phyloP scores from a whole-genome alignment of 2,888 invertebrate species.

The Cephus runcator region DNA sequence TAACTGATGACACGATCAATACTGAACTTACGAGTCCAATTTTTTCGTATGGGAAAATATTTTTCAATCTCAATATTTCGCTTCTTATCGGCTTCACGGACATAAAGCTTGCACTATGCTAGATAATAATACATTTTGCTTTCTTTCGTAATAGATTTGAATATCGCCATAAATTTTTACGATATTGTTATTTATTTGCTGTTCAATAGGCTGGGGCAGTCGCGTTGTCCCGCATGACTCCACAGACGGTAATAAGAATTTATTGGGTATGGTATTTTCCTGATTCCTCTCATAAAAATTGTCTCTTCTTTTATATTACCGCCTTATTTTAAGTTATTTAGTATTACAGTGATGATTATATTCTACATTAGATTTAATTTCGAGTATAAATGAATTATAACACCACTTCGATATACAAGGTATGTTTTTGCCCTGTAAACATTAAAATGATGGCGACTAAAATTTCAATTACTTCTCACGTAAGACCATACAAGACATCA shows the following conservation, averaged over 20 bases:
- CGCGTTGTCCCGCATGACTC: background rate
- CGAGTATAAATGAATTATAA: background rate
- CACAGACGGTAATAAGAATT: background rate
- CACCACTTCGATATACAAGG: background rate
- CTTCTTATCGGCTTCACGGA: background rate
- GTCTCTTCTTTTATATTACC: background rate
- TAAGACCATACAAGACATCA: background rate
- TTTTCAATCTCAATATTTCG: background rate
- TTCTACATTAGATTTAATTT: background rate
- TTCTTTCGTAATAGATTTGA: slow-evolving; percentile 5
- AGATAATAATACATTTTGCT: background rate
- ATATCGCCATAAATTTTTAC: slow-evolving; percentile 6
- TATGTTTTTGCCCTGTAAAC: background rate
- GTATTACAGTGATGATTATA: background rate
- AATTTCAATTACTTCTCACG: too few species aligned
- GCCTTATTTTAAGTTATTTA: background rate
- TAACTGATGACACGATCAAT: background rate
- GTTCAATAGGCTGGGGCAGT: background rate
- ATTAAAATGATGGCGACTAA: background rate
- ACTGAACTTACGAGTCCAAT: background rate
- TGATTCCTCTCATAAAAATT: background rate
- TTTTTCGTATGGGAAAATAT: background rate
- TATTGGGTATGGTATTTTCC: background rate
- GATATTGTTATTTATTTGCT: slow-evolving; percentile 4
- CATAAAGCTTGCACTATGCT: background rate